Evolutionary conservation across 1,140 invertebrate species (phyloP).

Genomic region (Cherax destructor): DNA sequence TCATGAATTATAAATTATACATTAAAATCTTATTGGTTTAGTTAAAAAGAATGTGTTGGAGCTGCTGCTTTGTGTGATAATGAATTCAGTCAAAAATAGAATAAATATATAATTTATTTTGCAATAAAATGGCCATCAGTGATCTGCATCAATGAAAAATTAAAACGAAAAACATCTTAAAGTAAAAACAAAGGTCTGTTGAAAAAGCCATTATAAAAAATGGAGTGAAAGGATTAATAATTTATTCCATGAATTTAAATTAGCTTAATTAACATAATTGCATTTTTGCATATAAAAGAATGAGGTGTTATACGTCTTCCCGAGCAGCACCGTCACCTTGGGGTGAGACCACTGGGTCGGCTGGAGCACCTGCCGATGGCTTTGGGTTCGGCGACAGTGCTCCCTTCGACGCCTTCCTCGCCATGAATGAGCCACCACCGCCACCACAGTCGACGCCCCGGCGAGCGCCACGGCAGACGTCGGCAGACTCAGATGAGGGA

Average conservation of each 20-base stretch:
- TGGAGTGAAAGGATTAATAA: not conserved
- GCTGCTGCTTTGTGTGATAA: too few relatives aligned
- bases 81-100: too few relatives aligned
- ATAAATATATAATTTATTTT: too few relatives aligned
- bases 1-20: not conserved
- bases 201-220: too few relatives aligned
- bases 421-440: conserved; percentile 84
- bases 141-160: too few relatives aligned
- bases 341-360: conserved; percentile 73
- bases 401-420: conserved; percentile 88
- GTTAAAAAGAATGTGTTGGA: too few relatives aligned
- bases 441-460: conserved; percentile 79
- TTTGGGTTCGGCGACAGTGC: conserved; percentile 78
- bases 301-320: not conserved
- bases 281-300: not conserved
- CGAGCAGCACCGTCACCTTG: conserved; percentile 59
- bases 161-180: too few relatives aligned
- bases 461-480: conserved; percentile 78
- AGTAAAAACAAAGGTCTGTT: too few relatives aligned
- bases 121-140: too few relatives aligned
- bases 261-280: not conserved
- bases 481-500: conserved; percentile 84
- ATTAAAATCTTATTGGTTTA: too few relatives aligned
- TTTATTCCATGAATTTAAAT: not conserved
- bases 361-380: conserved; percentile 76